Base-by-base conservation (phyloP, 2,113 vertebrate species). In the Gallinago media region DNA sequence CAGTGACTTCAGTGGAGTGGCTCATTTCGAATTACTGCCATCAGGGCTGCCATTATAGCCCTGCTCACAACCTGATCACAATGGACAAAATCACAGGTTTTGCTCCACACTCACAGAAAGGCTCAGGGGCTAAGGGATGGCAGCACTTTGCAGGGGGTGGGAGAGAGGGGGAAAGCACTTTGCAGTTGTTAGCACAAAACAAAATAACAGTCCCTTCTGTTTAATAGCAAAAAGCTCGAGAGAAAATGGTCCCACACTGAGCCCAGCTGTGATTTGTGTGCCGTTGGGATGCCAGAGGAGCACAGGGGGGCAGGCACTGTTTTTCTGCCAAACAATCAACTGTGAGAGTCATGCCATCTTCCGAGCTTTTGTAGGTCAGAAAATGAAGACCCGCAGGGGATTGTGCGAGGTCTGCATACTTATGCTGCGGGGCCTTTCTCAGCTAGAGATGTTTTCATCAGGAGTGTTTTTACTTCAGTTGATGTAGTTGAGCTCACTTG, bases 21-120 rank as follows among this genome's bases (percentile, higher is more conserved):
- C 44, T 75, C 2, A 1, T 65, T 90, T 34, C 0, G 7, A 86
- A 85, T 87, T 92, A 50, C 40, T 11, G 3, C 13, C n/a, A 36
- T 72, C 46, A 74, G 55, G 67, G 26, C 42, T 84, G 34, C 75
- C 18, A 20, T 93, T 88, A 63, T 12, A 94, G 55, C 72, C 49
- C 26, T 31, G 38, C 50, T 91, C 19, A 47, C 49, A 74, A 42
- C 62, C 55, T 2, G 2, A 11, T 12, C 36, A 85, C 88, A 80
- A 36, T 70, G 78, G 46, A 40, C 36, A 78, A 89, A 94, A 94
- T 85, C 66, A 61, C n/a, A 76, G 70, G 50, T 85, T 93, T 79
- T 29, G 2, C 54, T 91, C 68, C 3, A 3, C 6, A 9, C 50
- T 70, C 83, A 74, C 9, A 89, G 20, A 31, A 89, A 58, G 38